Evolutionary conservation across 1,140 invertebrate species (phyloP).

Genomic region (Trichonephila clavata): DNA sequence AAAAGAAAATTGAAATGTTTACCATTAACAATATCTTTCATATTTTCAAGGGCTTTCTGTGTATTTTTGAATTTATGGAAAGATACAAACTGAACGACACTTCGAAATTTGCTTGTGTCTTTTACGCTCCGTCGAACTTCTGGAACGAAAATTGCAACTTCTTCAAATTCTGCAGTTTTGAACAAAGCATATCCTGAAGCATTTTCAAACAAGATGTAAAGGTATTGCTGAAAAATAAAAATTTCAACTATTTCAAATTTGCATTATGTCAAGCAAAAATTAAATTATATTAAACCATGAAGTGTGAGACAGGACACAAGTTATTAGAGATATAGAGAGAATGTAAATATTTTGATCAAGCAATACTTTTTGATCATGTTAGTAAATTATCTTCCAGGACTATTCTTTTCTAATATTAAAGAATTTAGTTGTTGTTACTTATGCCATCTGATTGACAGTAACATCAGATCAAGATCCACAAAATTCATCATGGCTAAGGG

Average conservation of each 20-base stretch:
- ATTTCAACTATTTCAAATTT: neutral
- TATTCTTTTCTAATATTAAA: no score
- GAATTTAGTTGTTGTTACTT: no score
- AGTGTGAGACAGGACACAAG: no score
- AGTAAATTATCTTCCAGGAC: no score
- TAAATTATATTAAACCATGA: no score
- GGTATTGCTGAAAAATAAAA: conserved; percentile 68
- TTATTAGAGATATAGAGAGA: no score
- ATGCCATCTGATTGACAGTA: no score
- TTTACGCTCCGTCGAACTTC: conserved; percentile 95
- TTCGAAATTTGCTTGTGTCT: conserved; percentile 93
- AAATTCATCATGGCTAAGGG: no score
- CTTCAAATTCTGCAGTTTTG: conserved; percentile 96
- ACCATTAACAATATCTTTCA: conserved; percentile 98
- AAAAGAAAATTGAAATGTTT: conserved; percentile 69
- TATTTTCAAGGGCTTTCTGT: conserved; percentile 96
- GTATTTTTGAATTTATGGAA: conserved; percentile 97
- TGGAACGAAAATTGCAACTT: conserved; percentile 92
- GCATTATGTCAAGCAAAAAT: no score
- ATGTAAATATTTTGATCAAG: no score
- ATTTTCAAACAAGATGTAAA: conserved; percentile 97
- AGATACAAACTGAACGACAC: conserved; percentile 92
- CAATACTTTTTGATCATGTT: no score
- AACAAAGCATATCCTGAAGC: conserved; percentile 97
- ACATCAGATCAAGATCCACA: no score